Conservation (phyloP, 2,888 invertebrate species). For the Agelastica alni region DNA sequence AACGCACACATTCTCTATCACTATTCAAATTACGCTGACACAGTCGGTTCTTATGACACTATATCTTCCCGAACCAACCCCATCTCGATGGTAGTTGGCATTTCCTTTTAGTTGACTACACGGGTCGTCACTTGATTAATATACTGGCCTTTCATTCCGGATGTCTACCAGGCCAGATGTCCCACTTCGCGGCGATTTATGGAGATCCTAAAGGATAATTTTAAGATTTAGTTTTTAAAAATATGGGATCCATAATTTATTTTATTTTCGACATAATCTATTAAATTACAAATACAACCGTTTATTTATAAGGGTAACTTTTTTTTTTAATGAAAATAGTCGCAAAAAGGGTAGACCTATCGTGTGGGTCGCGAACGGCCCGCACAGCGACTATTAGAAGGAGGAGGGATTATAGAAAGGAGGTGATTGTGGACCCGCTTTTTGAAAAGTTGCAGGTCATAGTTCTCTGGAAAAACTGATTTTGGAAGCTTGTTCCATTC, state of each 20-base stretch:
- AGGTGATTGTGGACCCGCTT: no score
- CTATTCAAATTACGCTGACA: conserved; percentile 27
- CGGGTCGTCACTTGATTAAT: conserved; percentile 31
- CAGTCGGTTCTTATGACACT: conserved; percentile 22
- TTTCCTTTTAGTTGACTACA: conserved; percentile 26
- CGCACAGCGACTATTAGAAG: no score
- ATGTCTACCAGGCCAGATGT: conserved; percentile 27
- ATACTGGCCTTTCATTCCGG: conserved; percentile 30
- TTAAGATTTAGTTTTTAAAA: conserved; percentile 12
- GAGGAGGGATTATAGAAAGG: no score
- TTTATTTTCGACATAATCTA: no score
- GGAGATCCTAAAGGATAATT: conserved; percentile 22
- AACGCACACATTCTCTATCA: conserved; percentile 23
- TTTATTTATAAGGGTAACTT: no score
- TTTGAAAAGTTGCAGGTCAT: no score
- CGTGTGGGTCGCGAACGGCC: no score
- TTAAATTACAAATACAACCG: no score
- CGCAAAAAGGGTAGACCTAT: no score
- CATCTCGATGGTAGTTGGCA: conserved; percentile 26
- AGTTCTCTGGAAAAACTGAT: no score
- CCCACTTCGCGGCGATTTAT: conserved; percentile 27
- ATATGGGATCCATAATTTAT: conserved; percentile 1
- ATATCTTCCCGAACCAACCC: conserved; percentile 22
- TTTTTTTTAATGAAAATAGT: no score
- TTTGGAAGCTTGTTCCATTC: no score